Base-by-base conservation (phyloP, 2,888 invertebrate genomes). In the Drosophila fungiperda region DNA sequence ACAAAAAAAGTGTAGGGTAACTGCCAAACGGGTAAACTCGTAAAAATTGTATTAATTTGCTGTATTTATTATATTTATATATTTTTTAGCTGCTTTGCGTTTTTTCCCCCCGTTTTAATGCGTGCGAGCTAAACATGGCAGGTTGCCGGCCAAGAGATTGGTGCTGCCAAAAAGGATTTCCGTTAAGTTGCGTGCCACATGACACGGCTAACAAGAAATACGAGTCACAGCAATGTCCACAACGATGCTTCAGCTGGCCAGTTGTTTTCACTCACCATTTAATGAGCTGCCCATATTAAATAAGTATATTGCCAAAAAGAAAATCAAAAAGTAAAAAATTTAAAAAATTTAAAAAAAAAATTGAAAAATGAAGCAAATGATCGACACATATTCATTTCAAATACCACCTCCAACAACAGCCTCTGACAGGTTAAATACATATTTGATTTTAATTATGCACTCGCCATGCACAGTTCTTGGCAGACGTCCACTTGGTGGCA, bases 171-270 rank as follows among this genome's bases (percentile, higher is more conserved):
- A 66, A 77, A 54, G 61, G 64, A 71, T 80, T 71, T 76, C 67
- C 78, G 61, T 54, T 49, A 11, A 68, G 33, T 88, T 82, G 82
- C 89, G 86, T 88, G 82, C 83, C 64, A 68, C 82, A 88, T 85
- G 82, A 70, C 61, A 81, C 48, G 59, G 26, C 61, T 23, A 38
- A 57, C 26, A 20, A 11, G 49, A 74, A 71, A 72, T 50, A n/a
- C 26, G 70, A 48, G 38, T 53, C 50, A 32, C 33, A n/a, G 23
- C 45, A 54, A 29, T 36, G 58, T 73, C 32, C 65, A 49, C 54
- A 35, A 20, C 12, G 57, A 50, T 50, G 58, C 42, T n/a, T 36
- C 26, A 26, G 45, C 38, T 12, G 42, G 54, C 65, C 73, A 80
- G 66, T 53, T 79, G 80, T 65, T 75, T 75, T 42, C 32, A 26